Conservation (phyloP, 2,113 vertebrate species). For the Pseudorectes ferrugineus region DNA sequence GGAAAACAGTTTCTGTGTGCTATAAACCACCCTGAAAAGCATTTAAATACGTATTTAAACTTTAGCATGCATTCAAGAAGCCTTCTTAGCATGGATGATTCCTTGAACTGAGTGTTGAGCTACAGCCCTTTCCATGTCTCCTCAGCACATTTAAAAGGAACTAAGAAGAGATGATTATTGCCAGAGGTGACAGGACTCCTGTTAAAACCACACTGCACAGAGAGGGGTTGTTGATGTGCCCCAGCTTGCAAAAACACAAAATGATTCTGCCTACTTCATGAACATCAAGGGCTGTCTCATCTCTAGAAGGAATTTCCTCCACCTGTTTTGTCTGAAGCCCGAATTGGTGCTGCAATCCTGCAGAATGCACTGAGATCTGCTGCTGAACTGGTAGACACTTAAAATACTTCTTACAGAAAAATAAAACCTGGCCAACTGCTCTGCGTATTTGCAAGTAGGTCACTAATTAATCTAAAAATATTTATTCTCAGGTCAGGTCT, state of each 20-base stretch:
- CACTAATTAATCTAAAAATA: constrained; percentile 42
- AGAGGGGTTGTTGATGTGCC: not conserved
- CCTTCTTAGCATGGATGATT: not conserved
- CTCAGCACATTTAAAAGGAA: not conserved
- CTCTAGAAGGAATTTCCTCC: not conserved
- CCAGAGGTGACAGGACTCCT: not conserved
- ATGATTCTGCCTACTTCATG: not conserved
- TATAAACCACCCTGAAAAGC: constrained; percentile 7
- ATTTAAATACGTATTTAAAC: not conserved
- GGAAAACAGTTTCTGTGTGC: not conserved
- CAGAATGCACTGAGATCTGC: constrained; percentile 30
- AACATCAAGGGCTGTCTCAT: not conserved
- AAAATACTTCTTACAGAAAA: not conserved
- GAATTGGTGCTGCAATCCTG: constrained; percentile 7
- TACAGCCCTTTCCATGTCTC: not conserved
- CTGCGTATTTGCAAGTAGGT: constrained; percentile 12
- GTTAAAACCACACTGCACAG: not conserved
- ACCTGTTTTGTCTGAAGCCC: not conserved
- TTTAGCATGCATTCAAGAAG: not conserved
- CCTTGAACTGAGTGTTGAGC: not conserved
- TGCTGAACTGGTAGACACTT: not conserved
- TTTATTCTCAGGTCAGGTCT: not conserved
- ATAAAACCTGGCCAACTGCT: not conserved
- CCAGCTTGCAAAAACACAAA: not conserved
- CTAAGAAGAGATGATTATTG: not conserved